Evolutionary conservation across 2,888 invertebrate genomes (phyloP).

Genomic region (Alentia gelatinosa): DNA sequence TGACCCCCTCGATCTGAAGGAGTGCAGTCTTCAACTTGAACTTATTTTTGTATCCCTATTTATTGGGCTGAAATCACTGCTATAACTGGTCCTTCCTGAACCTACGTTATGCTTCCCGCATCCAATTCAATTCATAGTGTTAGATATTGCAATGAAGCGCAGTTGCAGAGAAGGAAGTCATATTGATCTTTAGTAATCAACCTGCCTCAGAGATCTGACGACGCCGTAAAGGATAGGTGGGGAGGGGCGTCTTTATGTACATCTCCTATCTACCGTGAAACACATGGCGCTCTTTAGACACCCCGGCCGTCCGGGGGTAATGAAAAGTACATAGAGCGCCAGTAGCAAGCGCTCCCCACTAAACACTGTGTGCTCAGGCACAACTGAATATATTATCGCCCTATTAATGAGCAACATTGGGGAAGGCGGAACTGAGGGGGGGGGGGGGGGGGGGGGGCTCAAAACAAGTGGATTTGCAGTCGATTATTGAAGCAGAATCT

Average conservation of each 20-base stretch:
- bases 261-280: slow-evolving; percentile 41
- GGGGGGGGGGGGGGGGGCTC: too few relatives aligned
- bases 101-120: too few relatives aligned
- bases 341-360: not conserved
- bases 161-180: not conserved
- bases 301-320: not conserved
- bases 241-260: slow-evolving; percentile 4
- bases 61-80: too few relatives aligned
- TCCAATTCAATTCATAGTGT: too few relatives aligned
- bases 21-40: too few relatives aligned
- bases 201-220: not conserved
- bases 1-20: too few relatives aligned
- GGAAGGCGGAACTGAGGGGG: too few relatives aligned
- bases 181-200: slow-evolving; percentile 16
- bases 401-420: slow-evolving; percentile 31
- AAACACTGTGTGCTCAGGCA: slow-evolving; percentile 4
- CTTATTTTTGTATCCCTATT: too few relatives aligned
- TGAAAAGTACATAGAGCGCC: slow-evolving; percentile 36
- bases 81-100: too few relatives aligned
- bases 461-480: slow-evolving; percentile 13
- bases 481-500: not conserved
- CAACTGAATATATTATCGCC: slow-evolving; percentile 24
- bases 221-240: not conserved
- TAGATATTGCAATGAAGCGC: not conserved
- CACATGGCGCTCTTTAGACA: slow-evolving; percentile 6